Evolutionary conservation across 2,797 vertebrate genomes (phyloP).

Genomic region (Brachyrhaphis roseni): DNA sequence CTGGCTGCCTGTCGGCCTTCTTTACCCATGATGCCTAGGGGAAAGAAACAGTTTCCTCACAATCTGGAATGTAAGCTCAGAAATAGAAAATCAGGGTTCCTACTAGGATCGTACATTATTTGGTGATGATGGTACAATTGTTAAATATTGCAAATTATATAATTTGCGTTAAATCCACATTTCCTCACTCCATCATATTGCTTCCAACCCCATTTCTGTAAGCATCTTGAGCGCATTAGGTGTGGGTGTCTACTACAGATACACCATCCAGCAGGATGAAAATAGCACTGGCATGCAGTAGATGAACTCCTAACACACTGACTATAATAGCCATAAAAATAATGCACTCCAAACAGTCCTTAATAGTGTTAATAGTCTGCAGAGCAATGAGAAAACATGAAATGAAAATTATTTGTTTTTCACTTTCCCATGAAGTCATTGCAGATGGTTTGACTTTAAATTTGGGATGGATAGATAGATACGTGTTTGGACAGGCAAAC

Average conservation of each 20-base stretch:
- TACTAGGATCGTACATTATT: neutral
- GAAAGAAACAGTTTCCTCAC: conserved; percentile 12
- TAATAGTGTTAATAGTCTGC: neutral
- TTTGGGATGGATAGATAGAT: neutral
- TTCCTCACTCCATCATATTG: neutral
- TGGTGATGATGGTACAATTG: neutral
- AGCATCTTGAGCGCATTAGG: neutral
- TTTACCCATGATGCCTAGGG: conserved; percentile 93
- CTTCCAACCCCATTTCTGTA: neutral
- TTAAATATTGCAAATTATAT: neutral
- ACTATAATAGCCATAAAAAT: neutral
- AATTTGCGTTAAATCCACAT: neutral
- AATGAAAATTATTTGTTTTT: neutral
- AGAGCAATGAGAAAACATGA: neutral
- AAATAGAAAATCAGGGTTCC: neutral
- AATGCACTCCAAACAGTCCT: neutral
- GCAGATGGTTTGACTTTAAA: neutral
- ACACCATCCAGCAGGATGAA: neutral
- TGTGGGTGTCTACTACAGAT: neutral
- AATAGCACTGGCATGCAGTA: neutral
- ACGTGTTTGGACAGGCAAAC: neutral
- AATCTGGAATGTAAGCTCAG: neutral
- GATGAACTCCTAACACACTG: neutral
- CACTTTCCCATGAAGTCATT: neutral
- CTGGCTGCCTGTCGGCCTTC: conserved; percentile 97